Evolutionary conservation across 2,888 invertebrate genomes (phyloP).

Genomic region (Idaea aversata): DNA sequence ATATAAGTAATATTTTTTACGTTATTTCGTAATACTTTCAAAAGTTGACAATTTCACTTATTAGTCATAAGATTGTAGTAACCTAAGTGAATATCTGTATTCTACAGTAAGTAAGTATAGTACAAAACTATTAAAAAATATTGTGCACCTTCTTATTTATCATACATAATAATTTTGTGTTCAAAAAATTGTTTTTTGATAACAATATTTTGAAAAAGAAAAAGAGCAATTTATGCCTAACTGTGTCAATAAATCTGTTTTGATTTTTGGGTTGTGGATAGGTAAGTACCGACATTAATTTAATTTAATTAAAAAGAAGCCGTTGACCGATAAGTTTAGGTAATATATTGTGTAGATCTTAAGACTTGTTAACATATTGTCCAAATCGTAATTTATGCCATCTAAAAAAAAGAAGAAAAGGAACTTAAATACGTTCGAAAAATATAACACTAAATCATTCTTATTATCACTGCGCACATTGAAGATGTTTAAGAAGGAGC

Average conservation of each 20-base stretch:
- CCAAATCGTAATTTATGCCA: background rate
- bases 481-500: constrained; percentile 14
- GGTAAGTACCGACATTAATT: too few species aligned
- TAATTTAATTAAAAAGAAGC: too few species aligned
- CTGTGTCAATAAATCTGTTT: background rate
- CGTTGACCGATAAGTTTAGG: too few species aligned
- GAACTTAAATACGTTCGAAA: background rate
- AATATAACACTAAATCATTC: background rate
- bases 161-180: background rate
- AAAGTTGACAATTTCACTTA: background rate
- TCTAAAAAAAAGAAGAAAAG: background rate
- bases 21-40: background rate
- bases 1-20: background rate
- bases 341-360: too few species aligned
- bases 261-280: too few species aligned
- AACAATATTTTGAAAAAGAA: background rate
- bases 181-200: background rate
- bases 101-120: background rate
- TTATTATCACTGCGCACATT: constrained; percentile 15
- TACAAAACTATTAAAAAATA: background rate
- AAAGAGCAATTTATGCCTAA: background rate
- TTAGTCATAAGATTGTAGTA: background rate
- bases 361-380: background rate
- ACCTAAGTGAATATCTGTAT: background rate
- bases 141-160: too few species aligned